Percentiles rank a stretch among this genome's conserved stretches.
phyloP scores from a whole-genome alignment of 2,888 invertebrate species.

The Macrosoma leucophasiata region DNA sequence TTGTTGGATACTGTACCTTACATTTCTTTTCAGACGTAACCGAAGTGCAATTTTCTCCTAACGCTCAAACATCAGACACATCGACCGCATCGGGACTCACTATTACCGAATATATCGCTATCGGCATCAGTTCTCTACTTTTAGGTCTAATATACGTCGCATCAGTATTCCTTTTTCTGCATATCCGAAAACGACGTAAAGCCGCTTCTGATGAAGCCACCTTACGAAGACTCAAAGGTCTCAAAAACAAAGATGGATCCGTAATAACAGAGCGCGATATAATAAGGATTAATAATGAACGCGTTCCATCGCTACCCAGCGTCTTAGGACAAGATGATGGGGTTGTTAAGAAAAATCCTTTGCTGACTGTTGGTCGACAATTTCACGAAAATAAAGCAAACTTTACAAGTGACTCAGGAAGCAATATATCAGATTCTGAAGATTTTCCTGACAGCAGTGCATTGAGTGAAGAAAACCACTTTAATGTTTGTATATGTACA shows the following conservation, averaged over 20 bases:
- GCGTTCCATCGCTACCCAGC: conserved; percentile 48
- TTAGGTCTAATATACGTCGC: conserved; percentile 91
- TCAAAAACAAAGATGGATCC: conserved; percentile 60
- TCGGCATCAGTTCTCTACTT: conserved; percentile 88
- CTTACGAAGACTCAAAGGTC: conserved; percentile 49
- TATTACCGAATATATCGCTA: conserved; percentile 86
- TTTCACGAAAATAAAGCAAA: conserved; percentile 67
- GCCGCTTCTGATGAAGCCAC: conserved; percentile 63
- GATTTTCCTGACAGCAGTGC: conserved; percentile 62
- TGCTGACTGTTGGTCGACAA: conserved; percentile 77
- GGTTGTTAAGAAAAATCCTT: conserved; percentile 86
- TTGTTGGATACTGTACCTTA: too few species aligned
- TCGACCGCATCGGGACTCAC: conserved; percentile 77
- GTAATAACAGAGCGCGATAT: conserved; percentile 63
- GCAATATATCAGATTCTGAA: conserved; percentile 81
- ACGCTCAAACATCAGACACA: conserved; percentile 75
- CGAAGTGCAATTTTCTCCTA: conserved; percentile 85
- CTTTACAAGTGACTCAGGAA: conserved; percentile 71
- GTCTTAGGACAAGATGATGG: conserved; percentile 79
- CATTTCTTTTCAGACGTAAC: conserved; percentile 79
- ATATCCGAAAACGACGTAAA: conserved; percentile 80
- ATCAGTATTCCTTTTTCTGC: conserved; percentile 88
- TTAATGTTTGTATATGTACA: conserved; percentile 42
- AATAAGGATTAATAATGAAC: conserved; percentile 61
- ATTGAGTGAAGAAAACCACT: conserved; percentile 49